phyloP scores from a whole-genome alignment of 1,140 invertebrate genomes.

The honey bee (Apis mellifera) region DNA sequence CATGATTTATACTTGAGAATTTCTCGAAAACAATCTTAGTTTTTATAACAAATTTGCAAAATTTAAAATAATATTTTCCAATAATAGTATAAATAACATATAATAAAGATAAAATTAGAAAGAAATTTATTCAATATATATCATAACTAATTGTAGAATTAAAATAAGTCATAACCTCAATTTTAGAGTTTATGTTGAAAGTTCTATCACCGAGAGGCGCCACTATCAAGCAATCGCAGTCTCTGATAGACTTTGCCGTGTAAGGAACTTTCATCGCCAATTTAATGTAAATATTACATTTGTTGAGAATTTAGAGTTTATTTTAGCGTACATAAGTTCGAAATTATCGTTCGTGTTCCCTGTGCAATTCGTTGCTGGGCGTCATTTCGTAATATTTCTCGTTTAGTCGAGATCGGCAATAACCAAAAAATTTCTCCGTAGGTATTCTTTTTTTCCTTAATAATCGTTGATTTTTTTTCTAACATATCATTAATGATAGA shows the following conservation, averaged over 20 bases:
- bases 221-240: conserved; percentile 62
- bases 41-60: neutral
- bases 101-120: no score
- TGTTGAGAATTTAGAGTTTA: conserved; percentile 57
- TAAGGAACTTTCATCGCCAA: conserved; percentile 68
- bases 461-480: conserved; percentile 41
- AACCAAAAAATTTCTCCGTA: conserved; percentile 66
- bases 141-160: neutral
- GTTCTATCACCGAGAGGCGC: conserved; percentile 50
- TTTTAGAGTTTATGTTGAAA: conserved; percentile 50
- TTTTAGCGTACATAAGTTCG: conserved; percentile 44
- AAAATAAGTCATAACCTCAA: conserved; percentile 70
- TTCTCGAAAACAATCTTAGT: conserved; percentile 17
- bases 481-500: conserved; percentile 16
- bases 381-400: conserved; percentile 53
- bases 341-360: conserved; percentile 33
- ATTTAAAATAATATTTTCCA: neutral
- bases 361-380: conserved; percentile 32
- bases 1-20: conserved; percentile 56
- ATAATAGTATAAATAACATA: neutral
- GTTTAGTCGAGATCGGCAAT: conserved; percentile 53
- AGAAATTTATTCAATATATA: neutral
- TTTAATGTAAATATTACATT: conserved; percentile 76
- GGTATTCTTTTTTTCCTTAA: conserved; percentile 40
- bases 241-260: conserved; percentile 71